phyloP scores from a whole-genome alignment of 2,888 invertebrate genomes.

The Tanytarsus gracilentus region DNA sequence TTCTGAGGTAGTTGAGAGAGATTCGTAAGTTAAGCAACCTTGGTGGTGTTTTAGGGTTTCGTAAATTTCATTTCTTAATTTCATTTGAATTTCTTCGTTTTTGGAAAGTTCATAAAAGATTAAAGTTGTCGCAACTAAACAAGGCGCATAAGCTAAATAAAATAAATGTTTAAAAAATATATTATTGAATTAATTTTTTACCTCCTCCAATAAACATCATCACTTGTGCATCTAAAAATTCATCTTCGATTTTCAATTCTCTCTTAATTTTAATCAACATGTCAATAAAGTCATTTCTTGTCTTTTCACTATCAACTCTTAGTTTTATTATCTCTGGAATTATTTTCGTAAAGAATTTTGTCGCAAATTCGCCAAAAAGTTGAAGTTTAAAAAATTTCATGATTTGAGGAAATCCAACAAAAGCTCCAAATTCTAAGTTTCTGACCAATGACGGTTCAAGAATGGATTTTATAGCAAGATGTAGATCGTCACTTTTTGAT shows the following conservation, averaged over 20 bases:
- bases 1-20: slow-evolving; percentile 40
- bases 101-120: slow-evolving; percentile 43
- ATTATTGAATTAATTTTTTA: no score
- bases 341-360: slow-evolving; percentile 41
- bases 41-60: slow-evolving; percentile 37
- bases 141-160: slow-evolving; percentile 44
- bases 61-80: slow-evolving; percentile 42
- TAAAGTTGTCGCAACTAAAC: no score
- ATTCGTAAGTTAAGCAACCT: slow-evolving; percentile 40
- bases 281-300: slow-evolving; percentile 45
- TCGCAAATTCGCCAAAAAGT: no score
- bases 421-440: no score
- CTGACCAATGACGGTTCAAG: no score
- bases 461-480: no score
- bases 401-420: no score
- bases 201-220: slow-evolving; percentile 34
- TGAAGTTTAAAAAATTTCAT: no score
- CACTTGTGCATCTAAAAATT: no score
- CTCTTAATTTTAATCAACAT: slow-evolving; percentile 42
- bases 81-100: slow-evolving; percentile 41
- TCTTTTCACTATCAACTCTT: slow-evolving; percentile 40
- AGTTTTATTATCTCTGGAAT: slow-evolving; percentile 43
- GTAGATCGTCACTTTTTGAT: slow-evolving; percentile 43
- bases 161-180: slow-evolving; percentile 35
- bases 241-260: no score